Percentiles rank a stretch among this genome's conserved stretches.
Conservation (phyloP, 2,113 vertebrate species). For the Rhinolophus ferrumequinum region DNA sequence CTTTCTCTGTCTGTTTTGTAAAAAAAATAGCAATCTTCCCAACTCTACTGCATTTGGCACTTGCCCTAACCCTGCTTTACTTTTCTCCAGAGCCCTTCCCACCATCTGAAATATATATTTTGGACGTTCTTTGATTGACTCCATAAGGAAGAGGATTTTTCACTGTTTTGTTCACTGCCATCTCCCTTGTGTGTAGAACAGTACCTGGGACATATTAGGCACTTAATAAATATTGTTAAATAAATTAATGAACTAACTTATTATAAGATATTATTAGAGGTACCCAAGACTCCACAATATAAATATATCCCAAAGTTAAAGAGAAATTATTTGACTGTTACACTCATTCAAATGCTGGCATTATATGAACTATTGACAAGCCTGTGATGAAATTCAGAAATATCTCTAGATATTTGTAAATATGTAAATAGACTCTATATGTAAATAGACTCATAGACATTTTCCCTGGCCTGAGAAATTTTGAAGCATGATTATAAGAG, state of each 20-base stretch:
- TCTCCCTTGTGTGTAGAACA: background rate
- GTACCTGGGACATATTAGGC: background rate
- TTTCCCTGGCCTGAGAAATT: slow-evolving; percentile 20
- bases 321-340: background rate
- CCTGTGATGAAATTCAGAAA: slow-evolving; percentile 51
- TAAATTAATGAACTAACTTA: slow-evolving; percentile 14
- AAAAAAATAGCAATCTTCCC: background rate
- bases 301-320: slow-evolving; percentile 13
- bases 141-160: background rate
- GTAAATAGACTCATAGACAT: background rate
- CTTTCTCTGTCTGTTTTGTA: background rate
- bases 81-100: background rate
- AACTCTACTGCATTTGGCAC: background rate
- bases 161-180: background rate
- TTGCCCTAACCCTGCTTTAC: background rate
- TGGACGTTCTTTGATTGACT: background rate
- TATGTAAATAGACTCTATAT: too few relatives aligned
- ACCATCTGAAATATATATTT: slow-evolving; percentile 10
- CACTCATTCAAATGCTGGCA: background rate
- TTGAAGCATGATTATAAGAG: background rate
- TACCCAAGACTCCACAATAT: background rate
- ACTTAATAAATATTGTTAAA: background rate
- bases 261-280: background rate
- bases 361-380: background rate
- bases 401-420: background rate